Evolutionary conservation across 1,140 invertebrate species (phyloP), one percentile per base, ranked within the genome.

Genomic region (Ostrea edulis): DNA sequence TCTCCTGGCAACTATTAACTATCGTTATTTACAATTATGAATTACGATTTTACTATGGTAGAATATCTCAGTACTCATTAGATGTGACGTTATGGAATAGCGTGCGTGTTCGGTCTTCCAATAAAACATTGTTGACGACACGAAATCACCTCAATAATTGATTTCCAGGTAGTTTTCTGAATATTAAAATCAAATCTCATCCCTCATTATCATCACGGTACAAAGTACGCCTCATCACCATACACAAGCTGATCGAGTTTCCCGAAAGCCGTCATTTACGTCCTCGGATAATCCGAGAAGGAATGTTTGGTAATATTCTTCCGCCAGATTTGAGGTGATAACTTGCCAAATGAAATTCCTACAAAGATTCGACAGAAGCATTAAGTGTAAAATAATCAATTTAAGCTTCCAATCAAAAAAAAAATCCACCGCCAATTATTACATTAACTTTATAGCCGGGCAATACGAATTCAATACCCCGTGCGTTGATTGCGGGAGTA

Each of bases 181-280:
- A 77, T 25, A 77, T 77, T 77, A 77, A 77, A 77, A 77, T 77
- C 68, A 77, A 77, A 77, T 77, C 35, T 44, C 68, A 77, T 77
- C 68, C 68, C 68, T 29, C 17, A 77, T 29, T 77, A 77, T 77
- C 29, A 77, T 77, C 25, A 35, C 29, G 29, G 68, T 25, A 77
- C 25, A 77, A 77, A 77, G 68, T 11, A 12, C 68, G 29, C 12
- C 29, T 77, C 68, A 77, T 77, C 68, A 77, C 14, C 29, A 77
- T 29, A 77, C 14, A 11, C 25, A 29, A 77, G 9, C 68, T 29
- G 68, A 77, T 77, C 35, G 68, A 2, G 68, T 29, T 77, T 77
- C 68, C 29, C 68, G 7, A 77, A 77, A 12, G 35, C 68, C 8
- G 17, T 8, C 25, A 9, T 29, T 25, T 77, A 77, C 22, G 68